Evolutionary conservation across 2,797 vertebrate genomes (phyloP), one percentile per base, ranked within the genome.

Genomic region (Acanthiza pusilla): DNA sequence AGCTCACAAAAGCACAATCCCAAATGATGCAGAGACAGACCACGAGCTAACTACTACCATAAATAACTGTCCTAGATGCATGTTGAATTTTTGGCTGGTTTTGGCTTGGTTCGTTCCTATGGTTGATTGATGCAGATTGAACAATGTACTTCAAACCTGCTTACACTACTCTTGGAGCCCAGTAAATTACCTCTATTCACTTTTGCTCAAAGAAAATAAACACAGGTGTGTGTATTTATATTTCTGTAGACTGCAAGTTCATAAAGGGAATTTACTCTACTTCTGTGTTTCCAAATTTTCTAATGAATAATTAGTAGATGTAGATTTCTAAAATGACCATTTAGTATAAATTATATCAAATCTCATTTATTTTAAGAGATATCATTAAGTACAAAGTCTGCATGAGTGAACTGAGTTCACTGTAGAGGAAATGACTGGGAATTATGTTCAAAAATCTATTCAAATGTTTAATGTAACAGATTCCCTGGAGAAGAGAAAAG

Each of bases 341-440:
- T 91, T 96, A 60, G 70, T 93, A 90, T 62, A 84, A 94, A 86
- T 93, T 91, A 85, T 93, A 94, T 85, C 25, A 84, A 91, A 94
- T 96, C 94, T 94, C 94, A 96, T 97, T 96, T 96, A 95, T 94
- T 96, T 96, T 83, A 96, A 93, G 86, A 94, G 78, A 91, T 93
- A 96, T 89, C 95, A 96, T 97, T 96, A 96, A 95, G 93, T 91
- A 95, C 71, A 92, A 96, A 95, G 92, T 76, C 94, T 95, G 88
- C 93, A 92, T 25, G n/a, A 96, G 84, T 88, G 93, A 95, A 91
- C 89, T 9, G 91, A 94, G 94, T 94, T 96, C 94, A 92, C 84
- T 91, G 86, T 61, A 92, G 90, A 97, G 92, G 53, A 97, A 96
- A 88, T 94, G 63, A 95, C 86, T 95, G 95, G 86, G 93, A 96